Evolutionary conservation across 2,888 invertebrate genomes (phyloP), one percentile per base, ranked within the genome.

Genomic region (Choristoneura rosaceana): DNA sequence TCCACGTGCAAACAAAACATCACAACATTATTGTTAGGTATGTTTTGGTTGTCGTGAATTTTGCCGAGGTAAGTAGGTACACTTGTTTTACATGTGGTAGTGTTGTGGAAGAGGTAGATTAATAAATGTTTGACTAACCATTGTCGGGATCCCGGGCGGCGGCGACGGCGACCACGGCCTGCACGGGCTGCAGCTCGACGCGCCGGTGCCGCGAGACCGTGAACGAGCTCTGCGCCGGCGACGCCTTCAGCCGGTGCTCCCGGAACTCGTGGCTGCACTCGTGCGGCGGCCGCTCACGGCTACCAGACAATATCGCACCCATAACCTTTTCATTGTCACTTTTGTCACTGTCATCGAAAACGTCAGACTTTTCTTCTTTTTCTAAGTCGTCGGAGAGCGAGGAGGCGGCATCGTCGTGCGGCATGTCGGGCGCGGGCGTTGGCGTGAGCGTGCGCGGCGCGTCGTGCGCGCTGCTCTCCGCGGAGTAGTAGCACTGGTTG

Each of bases 401-500:
- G 75, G 90, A 89, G 87, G 87, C 79, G 75, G 88, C 86, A 76
- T 88, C 88, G 77, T 90, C 88, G 82, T 90, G 87, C 69, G 92
- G 92, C 91, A 93, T 91, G 79, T 86, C 85, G 81, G 69, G 69
- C 64, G 77, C 70, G 70, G 77, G 80, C 43, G 80, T 78, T 14
- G 88, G 86, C 58, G 88, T 85, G 74, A 87, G 87, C 68, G 88
- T 87, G 80, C 86, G 88, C 79, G 86, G 85, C 75, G 82, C 83
- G 71, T 91, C 92, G 81, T 81, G 90, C 76, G 91, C 89, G 82
- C 92, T 92, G 85, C 95, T 95, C 85, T 95, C 95, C 76, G 95
- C 95, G 77, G 95, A 95, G 87, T 94, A 94, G 86, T 95, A 95
- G 85, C 95, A 95, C 90, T 95, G 95, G 93, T 95, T 95, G 84